Evolutionary conservation across 2,113 vertebrate species (phyloP), one percentile per base, ranked within the genome.

Genomic region (Heterocephalus glaber): DNA sequence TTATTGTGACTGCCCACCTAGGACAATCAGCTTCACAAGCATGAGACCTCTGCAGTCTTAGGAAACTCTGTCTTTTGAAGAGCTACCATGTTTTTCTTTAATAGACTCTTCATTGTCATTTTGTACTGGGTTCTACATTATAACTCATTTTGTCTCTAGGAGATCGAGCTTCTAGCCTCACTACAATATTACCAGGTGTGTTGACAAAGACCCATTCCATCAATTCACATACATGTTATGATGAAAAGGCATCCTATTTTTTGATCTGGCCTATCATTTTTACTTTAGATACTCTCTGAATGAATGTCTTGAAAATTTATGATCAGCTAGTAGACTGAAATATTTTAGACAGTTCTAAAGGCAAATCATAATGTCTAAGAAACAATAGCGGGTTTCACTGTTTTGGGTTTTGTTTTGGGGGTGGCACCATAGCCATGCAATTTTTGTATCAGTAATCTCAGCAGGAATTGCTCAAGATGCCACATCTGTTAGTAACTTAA

Each of bases 11-110:
- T 74, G 3, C n/a, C 8, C 28, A 22, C 33, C 11, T 47, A 26
- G 4, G 2, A 28, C 4, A 47, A 6, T 13, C 7, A 1, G 11
- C 17, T 65, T 38, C 20, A 1, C 0, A 16, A 38, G 8, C 16
- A 1, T 2, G 33, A 16, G 33, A 61, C 20, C 14, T 68, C 20
- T 28, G 12, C 7, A 80, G 4, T 38, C 35, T 33, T 20, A 44
- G 30, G 16, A 4, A 87, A 2, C 4, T 20, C 20, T 19, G 1
- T 1, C 1, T 28, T 52, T 24, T 30, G 33, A 68, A 66, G 63
- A 20, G 1, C 30, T 41, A 16, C 9, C 72, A 3, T 24, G 0
- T 76, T 63, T 76, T 63, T 35, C 4, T 58, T 86, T 68, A 33
- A 35, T 74, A 10, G 20, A 26, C 33, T 20, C 3, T 20, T 20